phyloP scores from a whole-genome alignment of 2,888 invertebrate species.

The Spisula solida region DNA sequence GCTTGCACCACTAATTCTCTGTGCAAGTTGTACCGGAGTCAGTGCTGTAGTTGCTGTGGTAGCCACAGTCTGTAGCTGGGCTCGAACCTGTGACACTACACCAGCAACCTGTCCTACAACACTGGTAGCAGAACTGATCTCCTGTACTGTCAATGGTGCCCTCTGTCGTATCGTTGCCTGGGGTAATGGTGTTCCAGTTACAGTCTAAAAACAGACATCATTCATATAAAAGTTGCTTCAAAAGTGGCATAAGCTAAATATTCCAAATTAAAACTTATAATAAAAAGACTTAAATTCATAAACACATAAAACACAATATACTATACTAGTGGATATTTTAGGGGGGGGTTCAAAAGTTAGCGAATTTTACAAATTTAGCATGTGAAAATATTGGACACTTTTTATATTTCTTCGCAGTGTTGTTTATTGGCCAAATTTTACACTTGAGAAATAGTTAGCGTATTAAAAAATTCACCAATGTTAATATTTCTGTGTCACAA shows the following conservation, averaged over 20 bases:
- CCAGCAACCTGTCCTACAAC: slow-evolving; percentile 67
- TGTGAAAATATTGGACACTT: too few species aligned
- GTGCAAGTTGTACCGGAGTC: slow-evolving; percentile 81
- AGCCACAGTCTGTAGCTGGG: slow-evolving; percentile 73
- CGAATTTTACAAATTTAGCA: too few species aligned
- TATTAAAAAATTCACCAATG: too few species aligned
- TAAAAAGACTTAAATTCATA: too few species aligned
- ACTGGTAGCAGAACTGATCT: slow-evolving; percentile 73
- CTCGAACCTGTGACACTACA: slow-evolving; percentile 75
- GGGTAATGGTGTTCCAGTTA: slow-evolving; percentile 73
- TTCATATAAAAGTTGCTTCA: background rate
- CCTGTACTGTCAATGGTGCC: slow-evolving; percentile 78
- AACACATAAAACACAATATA: too few species aligned
- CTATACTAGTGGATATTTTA: too few species aligned
- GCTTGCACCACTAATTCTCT: slow-evolving; percentile 77
- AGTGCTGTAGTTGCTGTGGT: slow-evolving; percentile 79
- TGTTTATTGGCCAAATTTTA: too few species aligned
- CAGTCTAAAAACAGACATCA: slow-evolving; percentile 69
- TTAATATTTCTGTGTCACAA: too few species aligned
- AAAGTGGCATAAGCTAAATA: background rate
- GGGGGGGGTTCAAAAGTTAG: too few species aligned
- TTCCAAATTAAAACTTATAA: background rate
- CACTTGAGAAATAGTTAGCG: too few species aligned
- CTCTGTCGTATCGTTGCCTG: slow-evolving; percentile 71
- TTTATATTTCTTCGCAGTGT: too few species aligned